phyloP scores from a whole-genome alignment of 2,797 vertebrate species.

The Galago senegalensis region DNA sequence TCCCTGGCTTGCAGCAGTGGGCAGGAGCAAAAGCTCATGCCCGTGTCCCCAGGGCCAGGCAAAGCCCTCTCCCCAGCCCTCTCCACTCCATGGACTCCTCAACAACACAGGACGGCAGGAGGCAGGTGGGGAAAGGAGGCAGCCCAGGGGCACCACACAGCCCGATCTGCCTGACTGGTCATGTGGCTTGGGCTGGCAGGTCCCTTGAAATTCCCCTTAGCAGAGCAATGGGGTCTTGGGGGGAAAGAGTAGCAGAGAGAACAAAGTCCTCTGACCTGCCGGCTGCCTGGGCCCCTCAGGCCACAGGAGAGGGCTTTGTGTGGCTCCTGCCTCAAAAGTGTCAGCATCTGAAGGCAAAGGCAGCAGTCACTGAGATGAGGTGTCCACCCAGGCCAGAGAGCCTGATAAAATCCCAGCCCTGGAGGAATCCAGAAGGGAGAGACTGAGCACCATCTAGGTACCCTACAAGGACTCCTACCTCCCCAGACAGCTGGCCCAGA shows the following conservation, averaged over 20 bases:
- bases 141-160: background rate
- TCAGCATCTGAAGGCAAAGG: background rate
- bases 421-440: background rate
- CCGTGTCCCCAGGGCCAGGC: background rate
- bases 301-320: too few relatives aligned
- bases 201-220: background rate
- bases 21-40: background rate
- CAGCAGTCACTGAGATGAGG: rapidly evolving
- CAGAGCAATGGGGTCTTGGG: too few relatives aligned
- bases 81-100: background rate
- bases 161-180: background rate
- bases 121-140: background rate
- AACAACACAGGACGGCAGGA: background rate
- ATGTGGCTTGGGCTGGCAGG: background rate
- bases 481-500: too few relatives aligned
- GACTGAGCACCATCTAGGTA: rapidly evolving
- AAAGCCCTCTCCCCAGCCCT: background rate
- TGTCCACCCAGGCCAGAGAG: rapidly evolving
- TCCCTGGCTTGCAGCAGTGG: background rate
- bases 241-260: background rate
- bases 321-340: background rate
- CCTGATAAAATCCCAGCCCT: background rate
- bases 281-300: background rate
- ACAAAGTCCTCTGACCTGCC: background rate
- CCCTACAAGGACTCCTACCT: rapidly evolving